phyloP scores from a whole-genome alignment of 1,140 invertebrate species.

The Onthophagus taurus region DNA sequence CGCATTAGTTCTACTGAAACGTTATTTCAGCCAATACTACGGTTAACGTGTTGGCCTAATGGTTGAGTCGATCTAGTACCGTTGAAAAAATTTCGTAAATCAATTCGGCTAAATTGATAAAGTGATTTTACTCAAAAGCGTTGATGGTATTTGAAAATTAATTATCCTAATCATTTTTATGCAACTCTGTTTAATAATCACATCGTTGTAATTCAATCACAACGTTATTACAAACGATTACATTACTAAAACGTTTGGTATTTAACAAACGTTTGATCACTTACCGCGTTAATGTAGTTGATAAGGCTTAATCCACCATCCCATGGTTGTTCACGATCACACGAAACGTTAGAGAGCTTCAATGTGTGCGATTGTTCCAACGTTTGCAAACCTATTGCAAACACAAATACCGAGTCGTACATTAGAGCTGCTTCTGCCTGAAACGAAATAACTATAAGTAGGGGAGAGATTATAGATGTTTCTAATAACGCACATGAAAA shows the following conservation, averaged over 20 bases:
- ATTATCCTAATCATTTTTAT: no score
- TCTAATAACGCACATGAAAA: no score
- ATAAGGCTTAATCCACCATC: slow-evolving; percentile 67
- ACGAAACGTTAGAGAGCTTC: slow-evolving; percentile 57
- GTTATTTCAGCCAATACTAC: no score
- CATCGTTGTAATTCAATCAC: no score
- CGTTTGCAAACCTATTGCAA: slow-evolving; percentile 59
- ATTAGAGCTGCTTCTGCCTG: slow-evolving; percentile 71
- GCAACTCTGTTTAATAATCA: no score
- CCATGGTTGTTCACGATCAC: slow-evolving; percentile 64
- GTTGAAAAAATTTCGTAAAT: background rate
- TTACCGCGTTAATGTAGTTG: slow-evolving; percentile 70
- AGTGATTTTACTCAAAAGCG: no score
- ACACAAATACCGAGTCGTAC: slow-evolving; percentile 69
- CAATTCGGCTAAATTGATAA: no score
- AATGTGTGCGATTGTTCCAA: slow-evolving; percentile 55
- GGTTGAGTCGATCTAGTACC: no score
- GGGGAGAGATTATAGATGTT: background rate
- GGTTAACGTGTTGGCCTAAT: no score
- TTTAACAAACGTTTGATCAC: slow-evolving; percentile 22
- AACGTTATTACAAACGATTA: no score
- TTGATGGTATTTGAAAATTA: no score
- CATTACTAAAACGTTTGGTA: background rate
- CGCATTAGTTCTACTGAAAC: no score
- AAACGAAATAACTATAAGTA: slow-evolving; percentile 24